phyloP scores from a whole-genome alignment of 2,888 invertebrate genomes.

The Ornithoptera priamus region DNA sequence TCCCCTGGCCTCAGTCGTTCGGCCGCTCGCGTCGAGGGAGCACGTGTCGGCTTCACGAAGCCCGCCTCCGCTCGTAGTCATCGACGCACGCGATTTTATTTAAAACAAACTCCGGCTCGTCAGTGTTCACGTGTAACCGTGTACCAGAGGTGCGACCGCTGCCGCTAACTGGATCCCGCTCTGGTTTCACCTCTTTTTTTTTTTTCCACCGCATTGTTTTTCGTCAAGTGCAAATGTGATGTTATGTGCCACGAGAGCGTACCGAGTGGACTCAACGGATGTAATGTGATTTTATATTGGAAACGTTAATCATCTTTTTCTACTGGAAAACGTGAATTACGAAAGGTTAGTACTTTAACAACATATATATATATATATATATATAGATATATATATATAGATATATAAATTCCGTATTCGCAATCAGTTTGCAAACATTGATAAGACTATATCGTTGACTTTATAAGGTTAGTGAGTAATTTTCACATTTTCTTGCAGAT shows the following conservation, averaged over 20 bases:
- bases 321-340: conserved; percentile 39
- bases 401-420: not conserved
- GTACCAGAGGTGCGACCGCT: conserved; percentile 45
- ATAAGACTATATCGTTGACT: conserved; percentile 15
- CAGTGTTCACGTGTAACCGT: conserved; percentile 50
- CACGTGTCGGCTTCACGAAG: conserved; percentile 31
- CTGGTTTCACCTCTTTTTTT: conserved; percentile 45
- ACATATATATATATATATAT: too few relatives aligned
- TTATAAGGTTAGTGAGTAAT: not conserved
- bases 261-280: conserved; percentile 71
- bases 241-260: conserved; percentile 70
- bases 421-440: conserved; percentile 28
- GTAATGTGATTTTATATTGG: conserved; percentile 70
- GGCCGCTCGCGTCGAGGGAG: conserved; percentile 44
- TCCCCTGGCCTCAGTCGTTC: conserved; percentile 58
- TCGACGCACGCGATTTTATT: conserved; percentile 58
- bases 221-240: conserved; percentile 76
- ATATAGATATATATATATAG: too few relatives aligned
- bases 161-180: conserved; percentile 55
- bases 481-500: not conserved
- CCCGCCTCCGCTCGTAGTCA: conserved; percentile 54
- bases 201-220: conserved; percentile 48
- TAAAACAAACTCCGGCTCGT: conserved; percentile 57
- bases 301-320: conserved; percentile 52
- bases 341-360: conserved; percentile 28